Base-by-base conservation (phyloP, 2,888 invertebrate genomes). In the Ethmia dodecea region DNA sequence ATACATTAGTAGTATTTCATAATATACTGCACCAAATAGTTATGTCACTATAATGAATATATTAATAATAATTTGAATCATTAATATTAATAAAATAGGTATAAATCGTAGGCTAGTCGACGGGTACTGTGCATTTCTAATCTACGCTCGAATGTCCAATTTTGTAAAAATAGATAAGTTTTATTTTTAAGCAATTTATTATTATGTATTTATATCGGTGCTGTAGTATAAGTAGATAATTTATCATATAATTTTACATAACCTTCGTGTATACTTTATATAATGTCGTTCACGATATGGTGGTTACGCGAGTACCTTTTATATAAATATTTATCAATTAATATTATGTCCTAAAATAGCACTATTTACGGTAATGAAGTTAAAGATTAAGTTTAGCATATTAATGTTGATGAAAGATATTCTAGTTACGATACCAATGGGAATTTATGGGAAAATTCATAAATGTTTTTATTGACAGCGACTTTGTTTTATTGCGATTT, bases 291-390 rank as follows among this genome's bases (percentile, higher is more conserved):
- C 48, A 44, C 49, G 61, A 62, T 72, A 58, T 66, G 80, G 76
- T 79, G 79, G 81, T 84, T 83, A 78, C 79, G 77, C 78, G 77
- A 77, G 86, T 86, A 86, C 86, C 86, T 86, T 80, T 78, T 64
- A 61, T 62, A 64, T 60, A 55, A 37, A 31, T 55, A 55, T 60
- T 49, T 57, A 54, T 63, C 46, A 59, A 49, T 49, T 47, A 46
- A 45, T 47, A 39, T n/a, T n/a, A 49, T 43, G 40, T 52, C 40
- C 53, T 48, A 42, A 46, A 39, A 49, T 26, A 42, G 49, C 42
- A 45, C 45, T 52, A 35, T 37, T 18, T 15, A n/a, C n/a, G n/a
- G n/a, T n/a, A n/a, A n/a, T n/a, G n/a, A n/a, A n/a, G n/a, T n/a
- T n/a, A n/a, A n/a, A 42, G 36, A 37, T 32, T 44, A 43, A 43